phyloP scores from a whole-genome alignment of 2,113 vertebrate genomes.

The Pampusana beccarii region DNA sequence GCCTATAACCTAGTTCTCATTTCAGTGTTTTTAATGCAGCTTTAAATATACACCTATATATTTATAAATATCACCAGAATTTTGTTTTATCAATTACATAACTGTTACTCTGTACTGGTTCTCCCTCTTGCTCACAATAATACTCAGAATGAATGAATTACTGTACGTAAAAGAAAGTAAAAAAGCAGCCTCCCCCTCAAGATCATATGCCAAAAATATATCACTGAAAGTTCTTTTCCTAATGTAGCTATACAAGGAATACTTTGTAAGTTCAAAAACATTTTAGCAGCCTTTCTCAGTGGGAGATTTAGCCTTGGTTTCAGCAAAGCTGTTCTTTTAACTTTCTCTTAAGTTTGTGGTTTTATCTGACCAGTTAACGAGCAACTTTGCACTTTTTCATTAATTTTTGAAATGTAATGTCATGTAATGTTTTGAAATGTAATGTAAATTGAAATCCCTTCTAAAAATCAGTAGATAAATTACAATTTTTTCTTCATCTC shows the following conservation, averaged over 20 bases:
- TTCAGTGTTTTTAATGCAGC: constrained; percentile 8
- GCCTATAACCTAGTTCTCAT: background rate
- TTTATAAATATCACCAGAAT: background rate
- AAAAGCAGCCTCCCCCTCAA: constrained; percentile 33
- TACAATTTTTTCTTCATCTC: background rate
- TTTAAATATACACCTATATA: background rate
- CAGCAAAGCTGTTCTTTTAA: background rate
- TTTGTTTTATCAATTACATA: background rate
- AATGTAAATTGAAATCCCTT: background rate
- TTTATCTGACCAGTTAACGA: background rate
- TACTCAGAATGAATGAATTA: background rate
- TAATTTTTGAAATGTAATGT: background rate
- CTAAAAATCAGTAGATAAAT: background rate
- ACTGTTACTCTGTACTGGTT: background rate
- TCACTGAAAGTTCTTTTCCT: background rate
- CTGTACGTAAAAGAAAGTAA: constrained; percentile 17
- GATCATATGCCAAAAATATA: constrained; percentile 12
- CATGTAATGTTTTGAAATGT: background rate
- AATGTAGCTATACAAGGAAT: background rate
- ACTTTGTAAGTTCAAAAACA: constrained; percentile 3
- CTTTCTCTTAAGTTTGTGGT: background rate
- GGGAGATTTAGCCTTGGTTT: background rate
- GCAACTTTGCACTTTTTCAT: background rate
- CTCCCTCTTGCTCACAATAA: background rate
- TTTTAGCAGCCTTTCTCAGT: background rate